phyloP scores from a whole-genome alignment of 92 coral and sea anemone genomes.

The Epizoanthus rinbou region DNA sequence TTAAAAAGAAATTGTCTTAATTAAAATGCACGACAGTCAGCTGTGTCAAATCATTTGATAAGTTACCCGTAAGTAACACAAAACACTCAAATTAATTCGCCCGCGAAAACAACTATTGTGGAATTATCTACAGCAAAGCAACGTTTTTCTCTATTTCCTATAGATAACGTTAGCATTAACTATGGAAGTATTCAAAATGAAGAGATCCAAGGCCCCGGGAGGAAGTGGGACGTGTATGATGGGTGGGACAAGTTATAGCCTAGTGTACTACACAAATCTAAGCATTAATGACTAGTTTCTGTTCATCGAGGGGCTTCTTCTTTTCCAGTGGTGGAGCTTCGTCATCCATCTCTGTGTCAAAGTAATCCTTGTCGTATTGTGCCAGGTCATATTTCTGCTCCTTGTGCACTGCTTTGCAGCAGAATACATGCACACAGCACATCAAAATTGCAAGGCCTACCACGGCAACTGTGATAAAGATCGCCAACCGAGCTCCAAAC shows the following conservation, averaged over 20 bases:
- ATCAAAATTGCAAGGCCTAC: conserved; percentile 72
- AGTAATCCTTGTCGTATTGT: conserved; percentile 76
- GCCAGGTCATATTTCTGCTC: conserved; percentile 74
- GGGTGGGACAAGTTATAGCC: neutral
- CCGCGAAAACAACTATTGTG: no score
- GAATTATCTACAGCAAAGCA: no score
- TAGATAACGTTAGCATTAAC: no score
- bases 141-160: no score
- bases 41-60: neutral
- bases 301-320: conserved; percentile 87
- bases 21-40: neutral
- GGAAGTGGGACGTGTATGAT: neutral
- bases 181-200: neutral
- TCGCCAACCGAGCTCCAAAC: conserved; percentile 91
- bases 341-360: conserved; percentile 80
- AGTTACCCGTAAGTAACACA: no score
- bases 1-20: neutral
- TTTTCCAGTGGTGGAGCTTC: conserved; percentile 95
- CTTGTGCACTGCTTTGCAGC: conserved; percentile 81
- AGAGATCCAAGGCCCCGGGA: neutral
- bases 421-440: conserved; percentile 87
- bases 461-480: conserved; percentile 69
- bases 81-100: no score
- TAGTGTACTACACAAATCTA: neutral
- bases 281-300: conserved; percentile 85